Percentiles rank a stretch among this genome's conserved stretches.
Evolutionary conservation across 2,797 vertebrate species (phyloP).

Genomic region (Podarcis lilfordi): DNA sequence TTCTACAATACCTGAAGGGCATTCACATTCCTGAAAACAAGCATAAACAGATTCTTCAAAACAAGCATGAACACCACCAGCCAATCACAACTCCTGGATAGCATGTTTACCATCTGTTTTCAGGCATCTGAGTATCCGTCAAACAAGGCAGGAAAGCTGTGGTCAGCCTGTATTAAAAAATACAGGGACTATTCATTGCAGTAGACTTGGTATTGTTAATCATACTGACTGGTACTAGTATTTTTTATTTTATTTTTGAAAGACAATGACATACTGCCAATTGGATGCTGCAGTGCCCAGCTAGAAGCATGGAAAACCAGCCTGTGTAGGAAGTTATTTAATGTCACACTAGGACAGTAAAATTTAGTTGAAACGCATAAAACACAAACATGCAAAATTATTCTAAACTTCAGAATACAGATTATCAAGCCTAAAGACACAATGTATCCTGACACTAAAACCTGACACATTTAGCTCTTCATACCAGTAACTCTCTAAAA

Average conservation of each 20-base stretch:
- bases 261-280: neutral
- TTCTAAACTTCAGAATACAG: constrained; percentile 4
- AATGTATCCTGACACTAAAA: neutral
- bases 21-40: neutral
- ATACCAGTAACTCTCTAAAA: neutral
- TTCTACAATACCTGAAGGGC: neutral
- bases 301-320: neutral
- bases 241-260: neutral
- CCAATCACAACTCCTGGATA: neutral
- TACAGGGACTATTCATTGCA: neutral
- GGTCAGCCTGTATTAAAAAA: neutral
- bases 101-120: neutral
- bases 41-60: neutral
- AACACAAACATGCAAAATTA: neutral
- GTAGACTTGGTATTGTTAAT: neutral
- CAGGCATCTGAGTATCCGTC: neutral
- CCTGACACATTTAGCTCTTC: fast-evolving
- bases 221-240: neutral
- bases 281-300: neutral
- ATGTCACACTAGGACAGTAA: fast-evolving
- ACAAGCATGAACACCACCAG: neutral
- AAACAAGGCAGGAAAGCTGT: neutral
- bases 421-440: neutral
- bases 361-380: neutral
- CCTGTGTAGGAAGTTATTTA: neutral